Evolutionary conservation across 2,888 invertebrate species (phyloP), one percentile per base, ranked within the genome.

Genomic region (Gortyna flavago): DNA sequence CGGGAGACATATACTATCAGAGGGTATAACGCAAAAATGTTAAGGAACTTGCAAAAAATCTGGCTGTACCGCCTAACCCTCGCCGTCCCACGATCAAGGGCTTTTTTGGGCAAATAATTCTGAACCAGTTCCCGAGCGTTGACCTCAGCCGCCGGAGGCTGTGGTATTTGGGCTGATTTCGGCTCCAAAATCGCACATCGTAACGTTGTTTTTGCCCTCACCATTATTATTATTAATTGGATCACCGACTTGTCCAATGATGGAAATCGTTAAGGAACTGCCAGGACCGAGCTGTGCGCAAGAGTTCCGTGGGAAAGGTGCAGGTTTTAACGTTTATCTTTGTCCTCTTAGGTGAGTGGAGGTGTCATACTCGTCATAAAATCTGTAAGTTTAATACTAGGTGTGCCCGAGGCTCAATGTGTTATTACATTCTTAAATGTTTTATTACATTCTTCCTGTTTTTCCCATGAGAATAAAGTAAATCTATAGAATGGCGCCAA

Each of bases 141-240:
- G 93, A 94, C 94, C 95, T 91, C 86, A 89, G 57, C n/a, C 69
- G 89, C 89, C 93, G 90, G 85, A 80, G 90, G 94, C 95, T 91
- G 88, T 89, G 93, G 95, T 92, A 95, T 95, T 94, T 94, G 93
- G 91, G 93, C 94, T 92, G 94, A 95, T 95, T 96, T 95, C 92
- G 94, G 92, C 86, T 90, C 93, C 92, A 94, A 95, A 95, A 94
- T 96, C 95, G 95, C 95, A 95, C 95, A 89, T 94, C 92, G 94
- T 92, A 92, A 93, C 93, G 90, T 94, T 94, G 95, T 95, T 96
- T 96, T 96, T 95, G 92, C 93, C 80, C 85, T 89, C 89, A 89
- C 89, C 93, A 90, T 94, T 95, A 95, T 95, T 95, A 94, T 95
- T 96, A 96, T 96, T 96, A 96, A 96, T 96, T 96, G 96, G 96